A percentile compares a stretch with the other conserved stretches of the same genome.
Evolutionary conservation across 2,113 vertebrate genomes (phyloP).

Genomic region (Thunnus maccoyii): DNA sequence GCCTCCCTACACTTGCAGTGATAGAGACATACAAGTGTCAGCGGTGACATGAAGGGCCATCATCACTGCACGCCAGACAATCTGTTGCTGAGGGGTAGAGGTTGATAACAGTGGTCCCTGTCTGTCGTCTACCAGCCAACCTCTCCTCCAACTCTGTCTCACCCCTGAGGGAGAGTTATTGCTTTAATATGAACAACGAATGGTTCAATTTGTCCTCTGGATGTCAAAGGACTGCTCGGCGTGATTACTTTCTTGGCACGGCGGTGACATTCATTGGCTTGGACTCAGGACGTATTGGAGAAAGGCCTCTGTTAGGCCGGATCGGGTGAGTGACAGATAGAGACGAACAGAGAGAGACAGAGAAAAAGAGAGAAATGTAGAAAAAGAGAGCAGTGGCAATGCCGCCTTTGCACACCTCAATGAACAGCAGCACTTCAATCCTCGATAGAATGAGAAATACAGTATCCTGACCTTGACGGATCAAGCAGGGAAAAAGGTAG

Average conservation of each 20-base stretch:
- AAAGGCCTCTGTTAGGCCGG: slow-evolving; percentile 53
- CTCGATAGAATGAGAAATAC: slow-evolving; percentile 64
- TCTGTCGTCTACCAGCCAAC: slow-evolving; percentile 40
- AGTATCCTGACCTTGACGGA: slow-evolving; percentile 64
- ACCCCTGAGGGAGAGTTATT: slow-evolving; percentile 75
- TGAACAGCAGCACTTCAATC: slow-evolving; percentile 58
- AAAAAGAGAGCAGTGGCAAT: slow-evolving; percentile 25
- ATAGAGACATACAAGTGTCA: slow-evolving; percentile 52
- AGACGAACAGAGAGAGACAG: slow-evolving; percentile 35
- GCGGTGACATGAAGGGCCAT: slow-evolving; percentile 58
- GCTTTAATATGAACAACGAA: slow-evolving; percentile 82
- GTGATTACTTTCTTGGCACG: slow-evolving; percentile 78
- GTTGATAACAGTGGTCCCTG: slow-evolving; percentile 60
- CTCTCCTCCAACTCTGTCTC: slow-evolving; percentile 25
- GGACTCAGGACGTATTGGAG: slow-evolving; percentile 67
- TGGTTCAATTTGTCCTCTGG: slow-evolving; percentile 78
- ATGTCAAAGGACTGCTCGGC: slow-evolving; percentile 68
- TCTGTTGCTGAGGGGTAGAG: slow-evolving; percentile 63
- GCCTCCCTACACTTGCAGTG: background rate
- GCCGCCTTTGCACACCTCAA: slow-evolving; percentile 51
- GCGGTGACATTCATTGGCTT: slow-evolving; percentile 78
- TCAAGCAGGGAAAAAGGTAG: slow-evolving; percentile 49
- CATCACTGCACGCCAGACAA: slow-evolving; percentile 51
- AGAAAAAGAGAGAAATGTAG: slow-evolving; percentile 23
- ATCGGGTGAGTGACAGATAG: slow-evolving; percentile 44